Evolutionary conservation across 1,140 invertebrate species (phyloP).

Genomic region (Drosophila lowei): DNA sequence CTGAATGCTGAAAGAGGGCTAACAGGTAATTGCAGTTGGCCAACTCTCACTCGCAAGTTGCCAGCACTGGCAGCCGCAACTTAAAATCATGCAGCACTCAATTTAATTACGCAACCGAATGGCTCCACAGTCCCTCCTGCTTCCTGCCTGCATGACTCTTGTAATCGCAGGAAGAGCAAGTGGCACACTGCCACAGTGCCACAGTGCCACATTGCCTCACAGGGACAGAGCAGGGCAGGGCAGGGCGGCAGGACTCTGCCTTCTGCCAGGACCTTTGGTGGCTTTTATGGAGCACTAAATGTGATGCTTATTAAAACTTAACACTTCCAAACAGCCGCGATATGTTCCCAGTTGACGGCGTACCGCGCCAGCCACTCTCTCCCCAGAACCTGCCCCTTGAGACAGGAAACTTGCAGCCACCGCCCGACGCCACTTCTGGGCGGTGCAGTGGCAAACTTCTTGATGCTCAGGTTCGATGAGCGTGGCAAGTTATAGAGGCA

Average conservation of each 20-base stretch:
- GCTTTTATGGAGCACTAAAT: slow-evolving; percentile 57
- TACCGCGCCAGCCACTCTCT: not conserved
- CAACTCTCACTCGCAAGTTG: slow-evolving; percentile 42
- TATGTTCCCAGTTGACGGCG: slow-evolving; percentile 16
- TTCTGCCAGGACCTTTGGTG: slow-evolving; percentile 12
- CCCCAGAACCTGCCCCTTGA: not conserved
- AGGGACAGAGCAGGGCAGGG: too few species aligned
- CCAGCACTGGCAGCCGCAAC: slow-evolving; percentile 48
- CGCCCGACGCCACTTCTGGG: not conserved
- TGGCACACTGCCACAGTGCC: not conserved
- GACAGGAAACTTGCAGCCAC: not conserved
- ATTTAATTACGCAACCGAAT: slow-evolving; percentile 72
- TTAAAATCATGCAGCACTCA: slow-evolving; percentile 75
- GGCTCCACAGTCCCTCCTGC: slow-evolving; percentile 11
- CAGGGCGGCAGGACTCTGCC: too few species aligned
- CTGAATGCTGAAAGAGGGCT: slow-evolving; percentile 33
- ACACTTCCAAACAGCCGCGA: slow-evolving; percentile 41
- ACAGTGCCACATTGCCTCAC: too few species aligned
- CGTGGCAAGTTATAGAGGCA: slow-evolving; percentile 43
- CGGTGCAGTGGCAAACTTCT: slow-evolving; percentile 46
- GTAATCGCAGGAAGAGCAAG: slow-evolving; percentile 18
- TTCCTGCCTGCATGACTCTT: slow-evolving; percentile 10
- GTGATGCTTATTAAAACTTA: slow-evolving; percentile 74
- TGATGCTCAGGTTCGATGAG: slow-evolving; percentile 66
- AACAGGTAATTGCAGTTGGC: slow-evolving; percentile 72